phyloP scores from a whole-genome alignment of 2,797 vertebrate genomes.

The Ctenochaetus hawaiiensis region DNA sequence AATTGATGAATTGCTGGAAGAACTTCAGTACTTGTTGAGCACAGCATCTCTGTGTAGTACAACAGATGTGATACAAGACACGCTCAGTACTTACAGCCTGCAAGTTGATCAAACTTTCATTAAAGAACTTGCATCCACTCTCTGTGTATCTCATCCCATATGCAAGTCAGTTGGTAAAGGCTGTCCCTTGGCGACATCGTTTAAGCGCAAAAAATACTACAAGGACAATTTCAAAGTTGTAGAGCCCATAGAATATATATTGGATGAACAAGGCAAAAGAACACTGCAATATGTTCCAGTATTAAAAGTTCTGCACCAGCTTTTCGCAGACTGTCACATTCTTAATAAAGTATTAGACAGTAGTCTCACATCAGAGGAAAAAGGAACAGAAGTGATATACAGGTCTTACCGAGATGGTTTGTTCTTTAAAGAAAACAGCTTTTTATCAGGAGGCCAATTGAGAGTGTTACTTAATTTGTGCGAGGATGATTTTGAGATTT shows the following conservation, averaged over 20 bases:
- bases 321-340: background rate
- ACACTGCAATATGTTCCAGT: no score
- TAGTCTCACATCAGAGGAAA: background rate
- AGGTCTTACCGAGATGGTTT: no score
- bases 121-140: conserved; percentile 17
- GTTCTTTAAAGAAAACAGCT: no score
- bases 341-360: background rate
- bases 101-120: conserved; percentile 16
- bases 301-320: background rate
- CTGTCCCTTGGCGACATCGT: conserved; percentile 3
- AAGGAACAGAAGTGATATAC: background rate
- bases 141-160: conserved; percentile 9
- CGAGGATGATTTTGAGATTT: no score
- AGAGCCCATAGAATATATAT: background rate
- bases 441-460: no score
- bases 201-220: conserved; percentile 5
- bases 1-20: conserved; percentile 24
- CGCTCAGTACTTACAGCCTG: background rate
- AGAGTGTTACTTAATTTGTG: no score
- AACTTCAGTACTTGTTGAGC: conserved; percentile 15
- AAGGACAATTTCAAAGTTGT: background rate
- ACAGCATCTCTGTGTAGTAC: conserved; percentile 14
- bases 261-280: no score
- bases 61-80: conserved; percentile 9
- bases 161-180: conserved; percentile 6